A percentile compares a stretch with the other conserved stretches of the same genome.
These are phyloP conservation scores for Gallinago undulata DNA, from an alignment of 2,113 vertebrate species.

Conservation along the genomic window DNA sequence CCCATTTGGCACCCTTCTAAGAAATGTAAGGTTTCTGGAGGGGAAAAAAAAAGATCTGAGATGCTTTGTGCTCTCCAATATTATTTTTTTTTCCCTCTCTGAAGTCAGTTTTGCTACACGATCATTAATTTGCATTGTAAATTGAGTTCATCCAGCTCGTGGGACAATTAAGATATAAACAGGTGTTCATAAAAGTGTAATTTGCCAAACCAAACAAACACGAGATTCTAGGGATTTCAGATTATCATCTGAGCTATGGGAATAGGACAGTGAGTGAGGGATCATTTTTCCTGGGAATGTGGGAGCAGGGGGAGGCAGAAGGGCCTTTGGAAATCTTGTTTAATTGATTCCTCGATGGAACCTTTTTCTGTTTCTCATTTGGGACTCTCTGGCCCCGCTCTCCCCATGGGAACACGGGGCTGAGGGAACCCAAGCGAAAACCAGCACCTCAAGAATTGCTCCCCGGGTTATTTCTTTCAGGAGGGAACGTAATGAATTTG, in stretches of 20 bases:
- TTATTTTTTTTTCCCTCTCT: background rate
- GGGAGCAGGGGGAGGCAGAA: background rate
- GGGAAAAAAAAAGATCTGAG: background rate
- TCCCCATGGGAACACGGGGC: background rate
- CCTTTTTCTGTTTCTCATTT: conserved; percentile 26
- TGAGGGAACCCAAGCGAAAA: conserved; percentile 47
- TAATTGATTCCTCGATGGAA: conserved; percentile 6
- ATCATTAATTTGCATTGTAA: background rate
- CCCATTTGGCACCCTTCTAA: background rate
- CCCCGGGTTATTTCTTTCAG: conserved; percentile 38
- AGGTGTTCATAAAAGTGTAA: conserved; percentile 27
- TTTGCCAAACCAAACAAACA: conserved; percentile 29
- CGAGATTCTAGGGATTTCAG: conserved; percentile 1
- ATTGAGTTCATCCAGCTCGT: background rate
- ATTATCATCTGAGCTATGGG: background rate
- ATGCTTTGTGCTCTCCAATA: background rate
- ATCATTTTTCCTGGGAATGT: conserved; percentile 1
- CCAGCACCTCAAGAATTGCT: background rate
- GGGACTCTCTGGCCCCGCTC: conserved; percentile 15
- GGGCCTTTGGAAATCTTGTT: background rate
- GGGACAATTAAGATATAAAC: background rate
- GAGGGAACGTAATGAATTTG: conserved; percentile 15
- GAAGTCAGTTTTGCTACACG: background rate
- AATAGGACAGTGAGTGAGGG: background rate
- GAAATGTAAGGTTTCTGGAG: background rate